Base-by-base conservation (phyloP, 2,113 vertebrate species). In the Caranx melampygus region DNA sequence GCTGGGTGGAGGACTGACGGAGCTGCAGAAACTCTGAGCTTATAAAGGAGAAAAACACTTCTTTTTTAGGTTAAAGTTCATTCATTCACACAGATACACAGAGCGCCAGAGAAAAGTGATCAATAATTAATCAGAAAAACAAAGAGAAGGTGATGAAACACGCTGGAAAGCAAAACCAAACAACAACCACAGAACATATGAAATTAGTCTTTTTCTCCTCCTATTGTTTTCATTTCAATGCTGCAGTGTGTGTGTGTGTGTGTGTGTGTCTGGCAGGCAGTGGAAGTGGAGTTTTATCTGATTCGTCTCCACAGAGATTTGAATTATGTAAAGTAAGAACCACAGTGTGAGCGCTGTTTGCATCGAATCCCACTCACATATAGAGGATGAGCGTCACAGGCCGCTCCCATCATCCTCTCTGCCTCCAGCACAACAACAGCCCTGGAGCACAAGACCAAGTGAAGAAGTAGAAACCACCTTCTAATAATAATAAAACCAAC, bases 1-100 rank as follows among this genome's bases (percentile, higher is more conserved):
- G 58, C 21, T 37, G 71, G 66, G 79, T 67, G 84, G 79, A 82
- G 79, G 60, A 6, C 69, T 51, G 65, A 2, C 26, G 45, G 57
- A 78, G 52, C 64, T 75, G 69, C 79, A 75, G 66, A 31, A n/a
- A n/a, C n/a, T n/a, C n/a, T n/a, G n/a, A n/a, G n/a, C n/a, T n/a
- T n/a, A n/a, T n/a, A n/a, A n/a, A n/a, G n/a, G n/a, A n/a, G n/a
- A n/a, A n/a, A 5, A 37, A 37, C 37, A 37, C 37, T 20, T 49
- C 15, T 7, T 49, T 51, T 20, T 51, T 51, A 49, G 47, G 47
- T 21, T 52, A 20, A 9, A 4, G 51, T 10, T 52, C 51, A 21
- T 20, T 10, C 9, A 34, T 14, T 13, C 34, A 8, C 21, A 44
- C 15, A 35, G 20, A 31, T 18, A 14, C 5, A n/a, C 16, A 11